Evolutionary conservation across 2,113 vertebrate genomes (phyloP).

Genomic region (Ageneiosus marmoratus): DNA sequence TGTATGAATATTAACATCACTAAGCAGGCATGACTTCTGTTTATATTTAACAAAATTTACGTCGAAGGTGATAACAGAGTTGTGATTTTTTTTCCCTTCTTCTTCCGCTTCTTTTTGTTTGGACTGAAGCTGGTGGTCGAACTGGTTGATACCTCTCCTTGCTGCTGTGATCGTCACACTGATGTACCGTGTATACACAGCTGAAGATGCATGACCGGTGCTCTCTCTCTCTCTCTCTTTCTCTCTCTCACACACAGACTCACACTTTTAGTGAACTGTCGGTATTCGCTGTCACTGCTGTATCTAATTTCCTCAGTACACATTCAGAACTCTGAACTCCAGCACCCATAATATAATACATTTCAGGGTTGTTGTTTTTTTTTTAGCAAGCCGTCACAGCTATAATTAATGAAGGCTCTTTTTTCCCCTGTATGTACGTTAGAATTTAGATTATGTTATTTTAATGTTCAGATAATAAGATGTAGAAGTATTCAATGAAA

Average conservation of each 20-base stretch:
- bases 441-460: slow-evolving; percentile 34
- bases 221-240: background rate
- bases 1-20: background rate
- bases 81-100: background rate
- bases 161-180: slow-evolving; percentile 77
- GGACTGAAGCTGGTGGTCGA: slow-evolving; percentile 79
- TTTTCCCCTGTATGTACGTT: background rate
- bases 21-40: background rate
- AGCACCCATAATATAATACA: slow-evolving; percentile 31
- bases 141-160: slow-evolving; percentile 81
- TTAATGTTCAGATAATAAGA: background rate
- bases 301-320: background rate
- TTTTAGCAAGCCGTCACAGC: slow-evolving; percentile 41
- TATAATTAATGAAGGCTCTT: slow-evolving; percentile 55
- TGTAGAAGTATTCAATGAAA: background rate
- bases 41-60: background rate
- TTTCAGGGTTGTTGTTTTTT: slow-evolving; percentile 27
- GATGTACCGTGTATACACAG: slow-evolving; percentile 80
- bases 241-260: background rate
- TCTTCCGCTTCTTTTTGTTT: background rate
- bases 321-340: slow-evolving; percentile 44
- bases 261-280: slow-evolving; percentile 10
- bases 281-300: background rate
- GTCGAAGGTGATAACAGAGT: background rate
- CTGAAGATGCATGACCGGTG: slow-evolving; percentile 62